Evolutionary conservation across 2,113 vertebrate species (phyloP), one percentile per base, ranked within the genome.

Genomic region (Cyanoderma ruficeps): DNA sequence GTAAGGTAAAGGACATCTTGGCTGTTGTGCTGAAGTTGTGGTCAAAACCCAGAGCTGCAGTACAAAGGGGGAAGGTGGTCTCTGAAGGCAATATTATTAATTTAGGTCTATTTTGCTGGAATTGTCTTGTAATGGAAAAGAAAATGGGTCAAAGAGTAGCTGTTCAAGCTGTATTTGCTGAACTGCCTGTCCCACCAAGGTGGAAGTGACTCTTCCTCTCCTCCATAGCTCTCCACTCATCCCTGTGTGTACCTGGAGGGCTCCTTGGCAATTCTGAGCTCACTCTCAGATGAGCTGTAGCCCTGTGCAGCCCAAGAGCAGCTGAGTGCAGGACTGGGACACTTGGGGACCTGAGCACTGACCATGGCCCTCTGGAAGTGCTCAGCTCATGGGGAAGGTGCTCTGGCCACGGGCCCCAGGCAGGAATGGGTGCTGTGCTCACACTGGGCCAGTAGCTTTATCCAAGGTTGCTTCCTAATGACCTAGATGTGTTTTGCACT

Each of bases 221-320:
- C 22, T 53, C 7, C 0, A 0, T 15, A 47, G 23, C 53, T 79
- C 65, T 79, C 0, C 0, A 3, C 44, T 83, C 27, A 15, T 50
- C 33, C 13, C 14, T 0, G 1, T 71, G 56, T 37, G 13, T 27
- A 25, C 33, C 56, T 5, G 1, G 56, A 27, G 27, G 35, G 44
- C 7, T 76, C 30, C 59, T 41, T 39, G 33, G 49, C 23, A 25
- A 25, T 10, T 22, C 25, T 52, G 2, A 50, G 60, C 52, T 67
- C 3, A 2, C 28, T 53, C 30, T 28, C n/a, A 44, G 28, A 15
- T 44, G 44, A 72, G 23, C 25, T n/a, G 47, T n/a, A 70, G 31
- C 65, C 10, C 50, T 37, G 35, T 24, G 30, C 20, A 49, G 39
- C n/a, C 81, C 6, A 4, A 27, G 31, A 60, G 44, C 57, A 86